Conservation (phyloP, 2,888 invertebrate genomes). For the Lordiphosa andalusiaca region DNA sequence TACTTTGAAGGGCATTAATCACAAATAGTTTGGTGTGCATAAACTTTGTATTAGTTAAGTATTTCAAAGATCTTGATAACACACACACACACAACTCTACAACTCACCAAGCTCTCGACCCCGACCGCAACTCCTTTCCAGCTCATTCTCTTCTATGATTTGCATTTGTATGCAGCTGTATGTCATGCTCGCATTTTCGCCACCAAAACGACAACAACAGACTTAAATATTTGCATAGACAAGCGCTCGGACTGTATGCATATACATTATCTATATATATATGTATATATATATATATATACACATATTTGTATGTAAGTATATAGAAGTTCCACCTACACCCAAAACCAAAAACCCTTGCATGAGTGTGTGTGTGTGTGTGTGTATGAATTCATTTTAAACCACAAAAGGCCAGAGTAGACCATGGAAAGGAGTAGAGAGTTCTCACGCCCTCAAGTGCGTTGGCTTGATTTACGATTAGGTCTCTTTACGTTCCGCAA, state of each 20-base stretch:
- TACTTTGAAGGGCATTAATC: no score
- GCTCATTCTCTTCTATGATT: slow-evolving; percentile 29
- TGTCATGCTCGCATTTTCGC: slow-evolving; percentile 64
- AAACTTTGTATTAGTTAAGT: no score
- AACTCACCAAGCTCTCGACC: slow-evolving; percentile 35
- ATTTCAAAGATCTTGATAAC: no score
- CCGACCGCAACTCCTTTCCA: slow-evolving; percentile 5
- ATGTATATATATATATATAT: neutral
- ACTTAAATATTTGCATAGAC: slow-evolving; percentile 80
- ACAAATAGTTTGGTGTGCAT: no score
- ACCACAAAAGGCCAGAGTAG: slow-evolving; percentile 51
- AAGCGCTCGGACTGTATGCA: slow-evolving; percentile 50
- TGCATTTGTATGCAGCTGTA: slow-evolving; percentile 49
- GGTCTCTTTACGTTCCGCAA: slow-evolving; percentile 61
- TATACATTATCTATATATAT: no score
- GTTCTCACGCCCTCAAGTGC: slow-evolving; percentile 45
- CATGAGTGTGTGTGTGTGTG: slow-evolving; percentile 20
- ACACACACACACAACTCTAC: no score
- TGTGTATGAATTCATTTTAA: slow-evolving; percentile 55
- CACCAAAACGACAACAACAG: slow-evolving; percentile 78
- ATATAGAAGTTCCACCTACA: slow-evolving; percentile 1
- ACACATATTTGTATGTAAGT: slow-evolving; percentile 11
- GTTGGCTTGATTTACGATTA: slow-evolving; percentile 70
- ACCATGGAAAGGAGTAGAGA: slow-evolving; percentile 35
- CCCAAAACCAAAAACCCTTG: neutral